These are phyloP conservation scores for Phalanger gymnotis DNA, from an alignment of 2,797 vertebrate species.

Conservation along the genomic window DNA sequence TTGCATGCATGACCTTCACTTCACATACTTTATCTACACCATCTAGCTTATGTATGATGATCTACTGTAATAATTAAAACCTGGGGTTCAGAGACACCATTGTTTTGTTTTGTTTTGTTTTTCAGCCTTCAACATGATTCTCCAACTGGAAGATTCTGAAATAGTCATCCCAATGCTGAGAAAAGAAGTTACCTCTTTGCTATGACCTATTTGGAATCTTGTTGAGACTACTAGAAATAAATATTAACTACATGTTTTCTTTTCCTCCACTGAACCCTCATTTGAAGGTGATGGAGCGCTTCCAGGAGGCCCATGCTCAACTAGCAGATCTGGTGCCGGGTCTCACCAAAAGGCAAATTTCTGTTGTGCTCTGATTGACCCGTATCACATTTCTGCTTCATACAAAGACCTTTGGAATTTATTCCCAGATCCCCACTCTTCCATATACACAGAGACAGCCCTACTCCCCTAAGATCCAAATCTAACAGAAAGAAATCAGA, in stretches of 20 bases:
- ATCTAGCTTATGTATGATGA: not conserved
- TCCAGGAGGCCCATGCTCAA: not conserved
- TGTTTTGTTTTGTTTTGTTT: not conserved
- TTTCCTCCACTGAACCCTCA: not conserved
- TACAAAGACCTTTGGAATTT: not conserved
- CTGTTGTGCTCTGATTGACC: not conserved
- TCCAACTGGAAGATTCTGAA: not conserved
- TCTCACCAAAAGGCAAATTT: not conserved
- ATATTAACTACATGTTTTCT: not conserved
- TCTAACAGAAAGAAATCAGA: not conserved
- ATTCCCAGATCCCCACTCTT: not conserved
- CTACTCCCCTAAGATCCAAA: not conserved
- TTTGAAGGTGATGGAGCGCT: not conserved
- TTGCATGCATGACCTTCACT: too few relatives aligned
- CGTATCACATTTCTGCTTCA: not conserved
- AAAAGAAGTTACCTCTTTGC: conserved; percentile 12
- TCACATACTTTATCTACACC: not conserved
- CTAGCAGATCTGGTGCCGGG: not conserved
- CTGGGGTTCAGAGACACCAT: not conserved
- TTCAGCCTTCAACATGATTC: not conserved
- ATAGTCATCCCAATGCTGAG: not conserved
- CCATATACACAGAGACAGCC: not conserved
- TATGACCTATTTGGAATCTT: not conserved
- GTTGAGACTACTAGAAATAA: not conserved
- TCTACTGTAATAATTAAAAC: not conserved